A percentile compares a stretch with the other conserved stretches of the same genome.
These are phyloP conservation scores for Melipona beecheii DNA, from an alignment of 2,888 invertebrate species.

Conservation along the genomic window DNA sequence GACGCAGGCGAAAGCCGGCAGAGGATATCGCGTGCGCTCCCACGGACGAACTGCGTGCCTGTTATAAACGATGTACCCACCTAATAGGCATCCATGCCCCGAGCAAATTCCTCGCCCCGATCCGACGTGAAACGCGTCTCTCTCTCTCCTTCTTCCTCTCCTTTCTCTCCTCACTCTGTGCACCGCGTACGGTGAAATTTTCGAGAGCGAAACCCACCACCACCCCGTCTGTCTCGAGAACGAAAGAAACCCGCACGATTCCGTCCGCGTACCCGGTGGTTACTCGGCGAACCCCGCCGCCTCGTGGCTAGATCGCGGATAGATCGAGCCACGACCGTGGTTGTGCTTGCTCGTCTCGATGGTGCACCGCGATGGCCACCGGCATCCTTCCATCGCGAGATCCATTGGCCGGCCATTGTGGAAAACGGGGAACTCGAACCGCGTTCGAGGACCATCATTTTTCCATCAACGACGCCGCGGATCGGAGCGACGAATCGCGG, in stretches of 20 bases:
- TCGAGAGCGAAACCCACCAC: constrained; percentile 36
- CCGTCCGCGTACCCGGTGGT: constrained; percentile 14
- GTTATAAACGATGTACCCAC: constrained; percentile 81
- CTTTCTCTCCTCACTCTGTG: constrained; percentile 37
- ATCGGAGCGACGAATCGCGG: no score
- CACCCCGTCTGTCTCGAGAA: constrained; percentile 20
- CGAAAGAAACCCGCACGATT: constrained; percentile 70
- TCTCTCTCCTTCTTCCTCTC: constrained; percentile 29
- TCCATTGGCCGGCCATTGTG: constrained; percentile 24
- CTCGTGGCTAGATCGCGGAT: no score
- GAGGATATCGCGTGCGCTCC: constrained; percentile 83
- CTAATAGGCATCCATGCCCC: constrained; percentile 82
- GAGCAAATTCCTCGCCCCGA: constrained; percentile 79
- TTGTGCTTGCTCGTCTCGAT: background rate
- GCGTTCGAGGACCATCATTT: background rate
- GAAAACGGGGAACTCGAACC: constrained; percentile 13
- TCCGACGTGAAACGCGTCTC: constrained; percentile 30
- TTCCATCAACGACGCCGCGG: background rate
- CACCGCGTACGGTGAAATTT: constrained; percentile 54
- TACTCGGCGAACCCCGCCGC: background rate
- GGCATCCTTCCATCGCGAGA: constrained; percentile 1
- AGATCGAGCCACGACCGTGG: background rate
- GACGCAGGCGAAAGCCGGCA: constrained; percentile 72
- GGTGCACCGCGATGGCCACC: background rate
- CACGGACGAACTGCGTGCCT: constrained; percentile 83